Conservation (phyloP, 2,888 invertebrate species). For the Cactoblastis cactorum region DNA sequence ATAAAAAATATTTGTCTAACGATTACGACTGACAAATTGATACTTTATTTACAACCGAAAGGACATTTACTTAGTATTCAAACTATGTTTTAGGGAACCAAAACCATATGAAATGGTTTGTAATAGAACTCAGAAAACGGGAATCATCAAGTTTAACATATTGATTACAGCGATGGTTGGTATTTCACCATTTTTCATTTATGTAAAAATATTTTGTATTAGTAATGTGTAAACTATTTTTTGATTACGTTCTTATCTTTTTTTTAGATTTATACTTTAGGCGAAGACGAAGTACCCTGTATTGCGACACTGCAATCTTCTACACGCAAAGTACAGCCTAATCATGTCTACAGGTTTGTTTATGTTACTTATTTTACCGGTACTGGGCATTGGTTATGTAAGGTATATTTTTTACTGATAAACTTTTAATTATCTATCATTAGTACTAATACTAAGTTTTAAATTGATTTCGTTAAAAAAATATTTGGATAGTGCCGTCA, state of each 20-base stretch:
- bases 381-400: no score
- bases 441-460: no score
- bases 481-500: no score
- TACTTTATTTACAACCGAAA: no score
- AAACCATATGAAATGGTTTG: conserved; percentile 70
- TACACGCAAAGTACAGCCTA: conserved; percentile 69
- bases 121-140: conserved; percentile 69
- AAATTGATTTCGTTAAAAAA: no score
- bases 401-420: no score
- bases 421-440: no score
- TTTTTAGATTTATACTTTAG: conserved; percentile 79
- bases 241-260: background rate
- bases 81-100: conserved; percentile 43
- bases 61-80: no score
- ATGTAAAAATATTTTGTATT: no score
- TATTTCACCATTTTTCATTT: background rate
- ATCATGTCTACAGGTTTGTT: conserved; percentile 47
- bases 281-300: conserved; percentile 84
- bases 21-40: no score
- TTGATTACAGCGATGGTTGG: conserved; percentile 68
- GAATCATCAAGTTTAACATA: conserved; percentile 71
- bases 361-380: background rate
- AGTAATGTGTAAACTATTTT: no score
- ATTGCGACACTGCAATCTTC: conserved; percentile 82
- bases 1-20: no score